Percentiles rank a stretch among this genome's conserved stretches.
phyloP scores from a whole-genome alignment of 2,113 vertebrate species.

The Hypomesus transpacificus region DNA sequence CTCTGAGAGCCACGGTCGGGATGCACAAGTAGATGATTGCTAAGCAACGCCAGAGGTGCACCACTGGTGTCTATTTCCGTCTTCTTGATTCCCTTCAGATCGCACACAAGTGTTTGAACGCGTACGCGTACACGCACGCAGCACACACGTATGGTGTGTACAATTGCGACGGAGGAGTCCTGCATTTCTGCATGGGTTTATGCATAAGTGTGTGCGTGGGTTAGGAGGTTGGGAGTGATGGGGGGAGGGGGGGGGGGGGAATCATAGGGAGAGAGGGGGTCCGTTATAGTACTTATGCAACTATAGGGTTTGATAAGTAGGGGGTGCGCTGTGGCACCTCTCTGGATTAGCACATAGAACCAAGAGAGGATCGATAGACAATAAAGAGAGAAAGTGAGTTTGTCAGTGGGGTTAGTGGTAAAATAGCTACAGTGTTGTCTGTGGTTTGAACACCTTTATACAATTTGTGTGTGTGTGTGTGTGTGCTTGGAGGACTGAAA shows the following conservation, averaged over 20 bases:
- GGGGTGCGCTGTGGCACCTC: too few species aligned
- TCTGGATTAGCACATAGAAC: too few species aligned
- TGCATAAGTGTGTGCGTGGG: conserved; percentile 5
- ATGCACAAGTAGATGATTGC: conserved; percentile 36
- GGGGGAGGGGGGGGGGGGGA: not conserved
- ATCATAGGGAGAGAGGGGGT: conserved; percentile 3
- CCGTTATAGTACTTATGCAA: too few species aligned
- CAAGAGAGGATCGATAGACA: conserved; percentile 12
- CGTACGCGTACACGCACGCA: not conserved
- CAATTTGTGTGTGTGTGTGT: not conserved
- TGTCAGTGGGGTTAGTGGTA: conserved; percentile 1
- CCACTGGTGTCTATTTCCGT: conserved; percentile 49
- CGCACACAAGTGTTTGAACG: not conserved
- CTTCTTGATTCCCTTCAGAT: conserved; percentile 37
- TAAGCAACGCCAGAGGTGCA: conserved; percentile 48
- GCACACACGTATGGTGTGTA: not conserved
- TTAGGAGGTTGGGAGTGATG: not conserved
- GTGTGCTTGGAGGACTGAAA: not conserved
- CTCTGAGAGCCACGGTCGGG: too few species aligned
- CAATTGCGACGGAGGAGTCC: not conserved
- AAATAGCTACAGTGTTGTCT: not conserved
- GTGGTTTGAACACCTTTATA: not conserved
- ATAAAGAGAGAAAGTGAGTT: not conserved
- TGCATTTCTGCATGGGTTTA: not conserved
- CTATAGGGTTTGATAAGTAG: too few species aligned